phyloP scores from a whole-genome alignment of 2,113 vertebrate species.

The Oryzias celebensis region DNA sequence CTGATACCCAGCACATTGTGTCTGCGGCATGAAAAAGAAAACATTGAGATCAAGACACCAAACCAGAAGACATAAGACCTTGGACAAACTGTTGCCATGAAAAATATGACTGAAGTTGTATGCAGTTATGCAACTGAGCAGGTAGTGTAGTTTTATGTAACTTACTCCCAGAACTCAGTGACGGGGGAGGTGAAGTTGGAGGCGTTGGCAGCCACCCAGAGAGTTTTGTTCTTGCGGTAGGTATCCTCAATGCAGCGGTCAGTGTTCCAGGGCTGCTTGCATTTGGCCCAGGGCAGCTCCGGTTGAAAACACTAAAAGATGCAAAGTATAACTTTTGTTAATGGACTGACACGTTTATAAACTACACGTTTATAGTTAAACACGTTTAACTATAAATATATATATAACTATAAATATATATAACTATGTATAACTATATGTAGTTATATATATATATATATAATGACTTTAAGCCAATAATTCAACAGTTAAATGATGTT shows the following conservation, averaged over 20 bases:
- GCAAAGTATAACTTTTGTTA: background rate
- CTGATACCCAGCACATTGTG: constrained; percentile 90
- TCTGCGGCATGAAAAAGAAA: constrained; percentile 63
- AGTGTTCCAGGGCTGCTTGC: constrained; percentile 93
- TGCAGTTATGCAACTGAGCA: constrained; percentile 6
- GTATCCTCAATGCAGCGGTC: constrained; percentile 89
- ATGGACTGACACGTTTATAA: no score
- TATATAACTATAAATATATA: no score
- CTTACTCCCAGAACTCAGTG: constrained; percentile 99
- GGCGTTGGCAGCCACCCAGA: constrained; percentile 77
- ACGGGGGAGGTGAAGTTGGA: constrained; percentile 95
- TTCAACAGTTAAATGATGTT: background rate
- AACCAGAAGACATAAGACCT: background rate
- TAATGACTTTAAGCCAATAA: background rate
- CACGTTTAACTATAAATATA: no score
- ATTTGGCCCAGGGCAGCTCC: constrained; percentile 94
- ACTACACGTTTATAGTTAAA: no score
- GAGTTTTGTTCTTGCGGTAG: constrained; percentile 87
- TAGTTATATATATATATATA: no score
- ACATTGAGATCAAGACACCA: background rate
- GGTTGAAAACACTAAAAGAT: constrained; percentile 85
- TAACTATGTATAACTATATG: no score
- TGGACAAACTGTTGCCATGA: background rate
- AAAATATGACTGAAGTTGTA: background rate
- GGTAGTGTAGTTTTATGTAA: constrained; percentile 24